Percentiles rank a stretch among this genome's conserved stretches.
These are phyloP conservation scores for Drosophila pseudoananassae DNA, from an alignment of 1,140 invertebrate genomes.

Conservation along the genomic window DNA sequence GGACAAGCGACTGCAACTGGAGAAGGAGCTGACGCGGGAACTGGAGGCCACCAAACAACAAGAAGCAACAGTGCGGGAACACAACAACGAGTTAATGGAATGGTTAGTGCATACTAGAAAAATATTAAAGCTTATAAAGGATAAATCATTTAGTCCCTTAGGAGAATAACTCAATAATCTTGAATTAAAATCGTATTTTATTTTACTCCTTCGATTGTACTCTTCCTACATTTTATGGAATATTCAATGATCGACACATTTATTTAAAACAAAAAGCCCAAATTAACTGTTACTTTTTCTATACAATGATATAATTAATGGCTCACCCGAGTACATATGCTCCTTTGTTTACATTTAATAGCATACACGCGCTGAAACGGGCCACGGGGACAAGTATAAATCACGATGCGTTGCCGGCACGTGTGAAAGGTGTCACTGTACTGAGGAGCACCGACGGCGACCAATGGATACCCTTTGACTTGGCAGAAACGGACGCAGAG, in stretches of 20 bases:
- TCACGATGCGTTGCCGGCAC: conserved; percentile 40
- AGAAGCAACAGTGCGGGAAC: conserved; percentile 3
- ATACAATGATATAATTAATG: conserved; percentile 1
- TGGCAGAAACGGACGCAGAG: conserved; percentile 5
- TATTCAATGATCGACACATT: too few relatives aligned
- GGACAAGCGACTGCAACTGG: conserved; percentile 16
- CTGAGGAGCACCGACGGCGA: neutral
- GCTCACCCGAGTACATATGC: neutral
- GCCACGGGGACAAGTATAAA: conserved; percentile 57
- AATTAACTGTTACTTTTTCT: neutral
- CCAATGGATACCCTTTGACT: conserved; percentile 48
- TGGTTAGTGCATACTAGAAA: conserved; percentile 25
- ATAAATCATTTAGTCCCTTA: too few relatives aligned
- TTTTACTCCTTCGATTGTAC: too few relatives aligned
- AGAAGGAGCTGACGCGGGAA: conserved; percentile 9
- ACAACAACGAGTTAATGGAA: conserved; percentile 23
- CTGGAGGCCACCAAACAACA: conserved; percentile 20
- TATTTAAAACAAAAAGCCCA: neutral
- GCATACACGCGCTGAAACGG: conserved; percentile 52
- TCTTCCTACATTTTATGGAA: too few relatives aligned
- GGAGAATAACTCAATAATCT: too few relatives aligned
- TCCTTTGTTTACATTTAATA: conserved; percentile 23
- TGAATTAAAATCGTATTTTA: too few relatives aligned
- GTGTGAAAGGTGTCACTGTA: conserved; percentile 51
- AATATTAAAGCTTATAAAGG: too few relatives aligned